These are phyloP conservation scores for Pogonomyrmex californicus DNA, from an alignment of 1,140 invertebrate species.

Conservation along the genomic window DNA sequence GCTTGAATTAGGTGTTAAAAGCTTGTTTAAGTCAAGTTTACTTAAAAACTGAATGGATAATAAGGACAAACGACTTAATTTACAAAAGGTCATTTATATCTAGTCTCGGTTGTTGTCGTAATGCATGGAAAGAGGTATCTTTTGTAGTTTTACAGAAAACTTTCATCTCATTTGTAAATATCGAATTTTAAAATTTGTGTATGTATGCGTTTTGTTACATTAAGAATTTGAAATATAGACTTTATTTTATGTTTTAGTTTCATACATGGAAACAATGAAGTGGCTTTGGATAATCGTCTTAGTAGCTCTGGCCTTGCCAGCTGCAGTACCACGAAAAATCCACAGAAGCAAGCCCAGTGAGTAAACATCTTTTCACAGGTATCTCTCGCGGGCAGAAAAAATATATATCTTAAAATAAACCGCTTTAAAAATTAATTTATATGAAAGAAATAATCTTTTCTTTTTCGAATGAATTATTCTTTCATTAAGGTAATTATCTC, in stretches of 20 bases:
- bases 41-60: neutral
- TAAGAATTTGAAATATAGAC: neutral
- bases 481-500: neutral
- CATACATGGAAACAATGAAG: constrained; percentile 75
- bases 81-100: neutral
- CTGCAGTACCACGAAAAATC: constrained; percentile 78
- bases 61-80: neutral
- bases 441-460: neutral
- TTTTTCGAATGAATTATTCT: neutral
- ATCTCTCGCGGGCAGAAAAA: neutral
- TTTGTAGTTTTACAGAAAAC: neutral
- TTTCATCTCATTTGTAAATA: neutral
- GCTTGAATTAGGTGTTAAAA: neutral
- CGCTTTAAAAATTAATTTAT: neutral
- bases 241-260: constrained; percentile 73
- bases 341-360: constrained; percentile 82
- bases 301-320: constrained; percentile 78
- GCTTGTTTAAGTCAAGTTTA: neutral
- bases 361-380: constrained; percentile 22
- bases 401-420: neutral
- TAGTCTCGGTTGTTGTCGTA: neutral
- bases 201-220: neutral
- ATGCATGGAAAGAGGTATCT: neutral
- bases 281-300: constrained; percentile 80
- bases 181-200: neutral